Conservation (phyloP, 1,140 invertebrate genomes). For the Mesaphorura yosii region DNA sequence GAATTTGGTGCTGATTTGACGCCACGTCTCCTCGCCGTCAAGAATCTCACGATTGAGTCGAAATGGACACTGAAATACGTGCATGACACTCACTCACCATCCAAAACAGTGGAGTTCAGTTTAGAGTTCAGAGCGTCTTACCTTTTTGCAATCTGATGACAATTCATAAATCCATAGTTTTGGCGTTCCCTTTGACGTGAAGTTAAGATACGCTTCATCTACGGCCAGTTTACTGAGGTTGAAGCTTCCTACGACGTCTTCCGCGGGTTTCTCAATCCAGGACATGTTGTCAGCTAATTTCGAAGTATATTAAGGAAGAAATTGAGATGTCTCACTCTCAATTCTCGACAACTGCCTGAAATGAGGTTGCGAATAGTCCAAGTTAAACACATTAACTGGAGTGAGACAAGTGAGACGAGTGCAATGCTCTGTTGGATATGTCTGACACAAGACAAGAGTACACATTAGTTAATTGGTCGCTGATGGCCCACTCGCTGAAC, state of each 20-base stretch:
- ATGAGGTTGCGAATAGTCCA: too few species aligned
- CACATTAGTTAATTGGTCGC: background rate
- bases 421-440: too few species aligned
- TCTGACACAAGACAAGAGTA: too few species aligned
- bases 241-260: constrained; percentile 30
- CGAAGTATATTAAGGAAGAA: too few species aligned
- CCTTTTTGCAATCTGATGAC: constrained; percentile 32
- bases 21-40: background rate
- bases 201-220: constrained; percentile 34
- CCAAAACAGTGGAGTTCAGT: background rate
- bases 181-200: constrained; percentile 20
- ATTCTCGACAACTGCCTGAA: background rate
- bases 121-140: constrained; percentile 11
- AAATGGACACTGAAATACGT: constrained; percentile 17
- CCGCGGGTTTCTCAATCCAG: constrained; percentile 33
- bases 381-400: too few species aligned
- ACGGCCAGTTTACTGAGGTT: constrained; percentile 30
- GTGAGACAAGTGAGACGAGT: too few species aligned
- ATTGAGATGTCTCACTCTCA: too few species aligned
- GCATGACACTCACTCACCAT: background rate
- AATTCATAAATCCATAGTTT: constrained; percentile 32
- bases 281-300: constrained; percentile 26
- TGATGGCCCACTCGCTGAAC: too few species aligned
- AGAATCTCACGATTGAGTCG: background rate
- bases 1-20: constrained; percentile 20